phyloP scores from a whole-genome alignment of 2,888 invertebrate species.

The Tricholauxania praeusta region DNA sequence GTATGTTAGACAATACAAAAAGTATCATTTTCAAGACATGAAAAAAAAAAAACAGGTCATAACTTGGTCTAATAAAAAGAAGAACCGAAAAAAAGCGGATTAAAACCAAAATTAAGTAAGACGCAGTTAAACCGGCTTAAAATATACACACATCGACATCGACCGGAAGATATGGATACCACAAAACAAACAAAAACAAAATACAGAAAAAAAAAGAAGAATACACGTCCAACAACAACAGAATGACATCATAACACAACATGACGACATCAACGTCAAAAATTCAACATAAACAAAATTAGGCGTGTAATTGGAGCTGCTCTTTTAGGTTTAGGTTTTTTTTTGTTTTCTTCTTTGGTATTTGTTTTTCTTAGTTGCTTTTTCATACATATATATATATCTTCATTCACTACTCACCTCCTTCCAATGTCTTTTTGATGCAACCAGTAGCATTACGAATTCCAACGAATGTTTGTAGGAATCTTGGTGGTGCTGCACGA shows the following conservation, averaged over 20 bases:
- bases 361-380: background rate
- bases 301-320: background rate
- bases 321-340: too few relatives aligned
- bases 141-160: too few relatives aligned
- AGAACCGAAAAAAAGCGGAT: too few relatives aligned
- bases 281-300: constrained; percentile 22
- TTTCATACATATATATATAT: background rate
- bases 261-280: background rate
- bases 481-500: constrained; percentile 58
- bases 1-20: too few relatives aligned
- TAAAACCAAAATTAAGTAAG: too few relatives aligned
- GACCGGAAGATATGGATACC: background rate
- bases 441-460: constrained; percentile 64
- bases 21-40: too few relatives aligned
- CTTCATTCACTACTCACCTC: constrained; percentile 55
- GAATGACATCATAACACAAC: background rate
- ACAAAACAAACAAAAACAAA: background rate
- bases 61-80: too few relatives aligned
- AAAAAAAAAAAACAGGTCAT: too few relatives aligned
- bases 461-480: constrained; percentile 51
- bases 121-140: too few relatives aligned
- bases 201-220: background rate
- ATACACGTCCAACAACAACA: constrained; percentile 10
- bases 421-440: constrained; percentile 61
- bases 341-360: background rate